These are phyloP conservation scores for Thomomys bottae DNA, from an alignment of 2,113 vertebrate species.

Conservation along the genomic window DNA sequence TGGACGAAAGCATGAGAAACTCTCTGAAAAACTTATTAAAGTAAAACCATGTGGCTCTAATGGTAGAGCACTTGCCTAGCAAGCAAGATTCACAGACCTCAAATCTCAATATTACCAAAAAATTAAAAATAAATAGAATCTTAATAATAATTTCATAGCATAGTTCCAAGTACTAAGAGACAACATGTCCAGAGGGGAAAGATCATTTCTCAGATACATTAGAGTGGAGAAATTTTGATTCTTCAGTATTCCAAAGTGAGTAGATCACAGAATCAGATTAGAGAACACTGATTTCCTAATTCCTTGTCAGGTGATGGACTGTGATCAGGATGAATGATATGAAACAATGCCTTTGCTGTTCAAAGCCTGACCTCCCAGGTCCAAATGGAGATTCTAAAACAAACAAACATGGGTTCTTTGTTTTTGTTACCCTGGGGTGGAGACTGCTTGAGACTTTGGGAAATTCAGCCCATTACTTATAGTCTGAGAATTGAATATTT, in stretches of 20 bases:
- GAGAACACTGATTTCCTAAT: conserved; percentile 46
- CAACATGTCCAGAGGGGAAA: not conserved
- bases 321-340: conserved; percentile 19
- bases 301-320: conserved; percentile 54
- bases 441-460: conserved; percentile 73
- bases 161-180: not conserved
- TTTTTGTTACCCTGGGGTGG: conserved; percentile 77
- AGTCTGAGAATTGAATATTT: conserved; percentile 58
- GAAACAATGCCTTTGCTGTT: conserved; percentile 68
- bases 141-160: not conserved
- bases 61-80: no score
- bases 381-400: conserved; percentile 71
- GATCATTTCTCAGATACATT: conserved; percentile 27
- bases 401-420: conserved; percentile 79
- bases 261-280: conserved; percentile 14
- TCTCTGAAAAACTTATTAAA: no score
- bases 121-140: not conserved
- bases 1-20: no score
- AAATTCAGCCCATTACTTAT: conserved; percentile 73
- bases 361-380: conserved; percentile 67
- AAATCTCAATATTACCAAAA: no score
- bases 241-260: not conserved
- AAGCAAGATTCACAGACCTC: no score
- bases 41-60: no score
- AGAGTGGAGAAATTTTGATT: conserved; percentile 24